Evolutionary conservation across 2,113 vertebrate species (phyloP).

Genomic region (Acrocephalus kingi): DNA sequence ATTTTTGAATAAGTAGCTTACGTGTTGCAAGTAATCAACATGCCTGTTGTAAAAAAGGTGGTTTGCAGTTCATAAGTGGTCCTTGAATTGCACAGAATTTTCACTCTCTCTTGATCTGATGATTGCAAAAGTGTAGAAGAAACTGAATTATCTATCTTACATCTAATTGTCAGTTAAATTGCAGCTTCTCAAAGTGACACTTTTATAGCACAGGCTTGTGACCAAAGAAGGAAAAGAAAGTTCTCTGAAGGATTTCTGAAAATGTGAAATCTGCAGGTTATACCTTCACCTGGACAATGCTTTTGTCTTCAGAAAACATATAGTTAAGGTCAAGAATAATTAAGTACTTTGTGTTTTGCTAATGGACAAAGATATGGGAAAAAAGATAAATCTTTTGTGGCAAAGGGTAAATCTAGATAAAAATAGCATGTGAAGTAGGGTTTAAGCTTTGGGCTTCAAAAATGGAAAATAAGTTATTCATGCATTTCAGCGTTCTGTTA

Average conservation of each 20-base stretch:
- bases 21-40: background rate
- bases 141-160: background rate
- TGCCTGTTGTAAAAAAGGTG: background rate
- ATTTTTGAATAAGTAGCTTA: background rate
- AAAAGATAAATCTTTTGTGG: background rate
- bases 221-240: background rate
- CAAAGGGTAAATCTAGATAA: background rate
- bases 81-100: background rate
- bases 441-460: background rate
- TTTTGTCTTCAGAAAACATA: background rate
- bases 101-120: background rate
- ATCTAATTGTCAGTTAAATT: background rate
- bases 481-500: background rate
- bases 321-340: background rate
- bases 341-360: background rate
- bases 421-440: background rate
- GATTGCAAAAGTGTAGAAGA: background rate
- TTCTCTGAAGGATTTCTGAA: background rate
- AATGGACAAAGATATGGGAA: background rate
- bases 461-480: background rate
- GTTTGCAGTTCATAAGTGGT: background rate
- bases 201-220: background rate
- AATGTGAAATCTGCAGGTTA: background rate
- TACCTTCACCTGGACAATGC: background rate
- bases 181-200: background rate